Base-by-base conservation (phyloP, 2,888 invertebrate species). In the Drosophila borealis region DNA sequence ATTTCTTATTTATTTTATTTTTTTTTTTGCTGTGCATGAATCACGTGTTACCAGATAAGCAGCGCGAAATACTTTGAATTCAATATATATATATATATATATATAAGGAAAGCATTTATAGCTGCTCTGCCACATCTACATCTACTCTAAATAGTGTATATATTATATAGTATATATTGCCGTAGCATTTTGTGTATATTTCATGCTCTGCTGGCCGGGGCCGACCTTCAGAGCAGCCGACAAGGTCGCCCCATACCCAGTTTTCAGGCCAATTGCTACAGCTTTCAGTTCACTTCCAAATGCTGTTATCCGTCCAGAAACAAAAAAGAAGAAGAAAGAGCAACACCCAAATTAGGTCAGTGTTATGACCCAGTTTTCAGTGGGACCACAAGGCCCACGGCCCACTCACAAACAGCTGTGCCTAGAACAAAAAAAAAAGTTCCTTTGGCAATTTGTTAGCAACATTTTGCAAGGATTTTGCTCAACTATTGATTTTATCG, bases 341-440 rank as follows among this genome's bases (percentile, higher is more conserved):
- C 29, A 29, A 29, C 41, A 10, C 41, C 29, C 3, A 37, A 89
- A 76, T 78, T 85, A 71, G 86, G 86, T 87, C 87, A 87, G 80
- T 89, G 87, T 82, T 89, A 76, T 82, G 89, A 89, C 87, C 86
- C 49, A 87, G 83, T 86, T 87, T 17, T 13, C 33, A 29, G 29
- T 29, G 2, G 29, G 8, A 29, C 29, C 8, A 2, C 25, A 29
- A 8, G 8, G 6, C 6, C 25, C 25, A 25, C 25, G 6, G 13
- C 36, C 51, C 36, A 19, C 19, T 13, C 19, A 2, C 21, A 36
- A 36, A 36, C 36, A 36, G 36, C 36, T 36, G 36, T 13, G 36
- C 13, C 13, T 36, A 29, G 29, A 29, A 29, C 29, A 21, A 5
- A 21, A 5, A 29, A 8, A 29, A 8, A 29, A 29, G 25, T 21